Percentiles rank a stretch among this genome's conserved stretches.
Conservation (phyloP, 2,888 invertebrate genomes). For the Mythimna albipuncta region DNA sequence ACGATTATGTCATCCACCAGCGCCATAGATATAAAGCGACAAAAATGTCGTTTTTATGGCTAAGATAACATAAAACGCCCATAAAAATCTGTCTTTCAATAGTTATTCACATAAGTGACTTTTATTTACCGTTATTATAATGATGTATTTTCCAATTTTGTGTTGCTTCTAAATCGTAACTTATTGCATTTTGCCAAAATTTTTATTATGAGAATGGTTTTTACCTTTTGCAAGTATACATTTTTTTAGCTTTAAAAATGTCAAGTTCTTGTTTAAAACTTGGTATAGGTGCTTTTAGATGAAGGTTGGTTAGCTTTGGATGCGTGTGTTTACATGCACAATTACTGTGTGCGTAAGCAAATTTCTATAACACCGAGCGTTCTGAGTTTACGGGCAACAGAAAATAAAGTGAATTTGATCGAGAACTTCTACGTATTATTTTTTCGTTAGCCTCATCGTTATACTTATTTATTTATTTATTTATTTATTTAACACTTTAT, state of each 20-base stretch:
- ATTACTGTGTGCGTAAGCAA: too few relatives aligned
- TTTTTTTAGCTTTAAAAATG: neutral
- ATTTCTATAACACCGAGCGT: too few relatives aligned
- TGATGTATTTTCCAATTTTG: constrained; percentile 19
- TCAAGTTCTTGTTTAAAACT: neutral
- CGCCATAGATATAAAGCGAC: constrained; percentile 25
- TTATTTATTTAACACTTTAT: too few relatives aligned
- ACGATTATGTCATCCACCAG: constrained; percentile 40
- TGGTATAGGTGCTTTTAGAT: neutral
- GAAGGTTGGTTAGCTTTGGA: too few relatives aligned
- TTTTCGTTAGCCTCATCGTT: too few relatives aligned
- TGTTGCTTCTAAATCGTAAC: constrained; percentile 7
- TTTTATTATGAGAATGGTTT: neutral
- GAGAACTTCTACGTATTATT: too few relatives aligned
- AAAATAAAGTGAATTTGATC: too few relatives aligned
- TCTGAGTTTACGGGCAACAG: too few relatives aligned
- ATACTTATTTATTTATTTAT: too few relatives aligned
- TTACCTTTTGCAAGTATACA: neutral
- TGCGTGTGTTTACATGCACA: too few relatives aligned
- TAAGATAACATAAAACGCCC: constrained; percentile 41
- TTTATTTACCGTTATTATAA: constrained; percentile 46
- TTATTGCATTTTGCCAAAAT: neutral
- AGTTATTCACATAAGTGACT: constrained; percentile 27
- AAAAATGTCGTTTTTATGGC: constrained; percentile 35
- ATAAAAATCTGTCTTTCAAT: constrained; percentile 45